phyloP scores from a whole-genome alignment of 2,113 vertebrate species.

The Anolis carolinensis region DNA sequence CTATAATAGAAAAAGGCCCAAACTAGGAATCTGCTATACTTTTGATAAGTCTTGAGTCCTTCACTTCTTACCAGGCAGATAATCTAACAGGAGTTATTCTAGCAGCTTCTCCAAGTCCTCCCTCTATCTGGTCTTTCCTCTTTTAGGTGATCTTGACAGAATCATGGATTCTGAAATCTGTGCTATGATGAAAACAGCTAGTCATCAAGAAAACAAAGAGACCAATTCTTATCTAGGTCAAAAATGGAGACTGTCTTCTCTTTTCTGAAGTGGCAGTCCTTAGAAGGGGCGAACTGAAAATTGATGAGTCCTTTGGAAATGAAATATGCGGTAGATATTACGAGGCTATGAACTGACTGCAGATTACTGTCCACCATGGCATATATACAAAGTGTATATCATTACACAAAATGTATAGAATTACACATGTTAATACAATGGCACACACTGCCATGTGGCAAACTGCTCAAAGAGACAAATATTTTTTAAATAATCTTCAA shows the following conservation, averaged over 20 bases:
- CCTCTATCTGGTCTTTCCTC: not conserved
- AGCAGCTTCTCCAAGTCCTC: not conserved
- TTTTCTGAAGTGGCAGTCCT: not conserved
- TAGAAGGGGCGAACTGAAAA: not conserved
- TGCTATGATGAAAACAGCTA: not conserved
- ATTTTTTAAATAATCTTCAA: not conserved
- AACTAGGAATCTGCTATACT: not conserved
- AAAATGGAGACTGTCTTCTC: not conserved
- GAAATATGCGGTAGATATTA: not conserved
- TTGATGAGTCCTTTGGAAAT: not conserved
- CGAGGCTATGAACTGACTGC: not conserved
- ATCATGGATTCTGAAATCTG: not conserved
- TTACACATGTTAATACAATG: not conserved
- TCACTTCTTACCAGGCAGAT: not conserved
- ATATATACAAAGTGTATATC: not conserved
- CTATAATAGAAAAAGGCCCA: not conserved
- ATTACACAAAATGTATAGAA: not conserved
- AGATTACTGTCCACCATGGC: not conserved
- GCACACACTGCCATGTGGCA: not conserved
- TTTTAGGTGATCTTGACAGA: not conserved
- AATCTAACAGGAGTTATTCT: not conserved
- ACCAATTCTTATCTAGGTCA: not conserved
- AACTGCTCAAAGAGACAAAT: not conserved
- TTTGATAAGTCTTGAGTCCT: not conserved
- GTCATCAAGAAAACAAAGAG: not conserved